Evolutionary conservation across 2,888 invertebrate species (phyloP), one percentile per base, ranked within the genome.

Genomic region (Thyatira batis): DNA sequence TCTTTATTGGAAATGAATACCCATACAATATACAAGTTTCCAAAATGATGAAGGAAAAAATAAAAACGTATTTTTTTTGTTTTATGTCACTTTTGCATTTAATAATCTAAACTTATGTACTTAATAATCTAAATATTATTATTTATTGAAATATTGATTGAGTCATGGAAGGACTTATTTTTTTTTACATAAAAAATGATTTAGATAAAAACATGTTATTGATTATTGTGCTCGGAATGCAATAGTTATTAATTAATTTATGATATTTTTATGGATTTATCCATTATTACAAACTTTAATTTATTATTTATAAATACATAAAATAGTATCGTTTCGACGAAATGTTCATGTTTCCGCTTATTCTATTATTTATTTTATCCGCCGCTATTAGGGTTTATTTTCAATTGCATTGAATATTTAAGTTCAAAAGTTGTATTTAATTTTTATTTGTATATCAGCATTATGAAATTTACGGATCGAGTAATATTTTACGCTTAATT

Each of bases 401-500:
- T 45, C 51, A 39, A 48, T 45, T 27, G 17, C 17, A 44, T 53
- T 39, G 17, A 53, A 44, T 54, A 44, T n/a, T 51, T 39, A 6
- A 39, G 17, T 39, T 39, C 39, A 39, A 39, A 39, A 17, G 17
- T 33, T 13, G 13, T 39, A 39, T 17, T 39, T 17, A 39, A 13
- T 17, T n/a, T n/a, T 39, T 17, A 39, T 39, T 39, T 39, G 39
- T 39, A 17, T 1, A 17, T 39, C 39, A 17, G 39, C 13, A 39
- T 39, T 39, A 39, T 17, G n/a, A n/a, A n/a, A n/a, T n/a, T n/a
- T n/a, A n/a, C 53, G 44, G 28, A 46, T 51, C 27, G 51, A 55
- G 60, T 55, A 54, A 55, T 53, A 53, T 59, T n/a, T 52, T 61
- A 60, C 58, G 60, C 62, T 60, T 60, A 60, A 55, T 53, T 53